Conservation (phyloP, 2,113 vertebrate species). For the Rhagologus leucostigma region DNA sequence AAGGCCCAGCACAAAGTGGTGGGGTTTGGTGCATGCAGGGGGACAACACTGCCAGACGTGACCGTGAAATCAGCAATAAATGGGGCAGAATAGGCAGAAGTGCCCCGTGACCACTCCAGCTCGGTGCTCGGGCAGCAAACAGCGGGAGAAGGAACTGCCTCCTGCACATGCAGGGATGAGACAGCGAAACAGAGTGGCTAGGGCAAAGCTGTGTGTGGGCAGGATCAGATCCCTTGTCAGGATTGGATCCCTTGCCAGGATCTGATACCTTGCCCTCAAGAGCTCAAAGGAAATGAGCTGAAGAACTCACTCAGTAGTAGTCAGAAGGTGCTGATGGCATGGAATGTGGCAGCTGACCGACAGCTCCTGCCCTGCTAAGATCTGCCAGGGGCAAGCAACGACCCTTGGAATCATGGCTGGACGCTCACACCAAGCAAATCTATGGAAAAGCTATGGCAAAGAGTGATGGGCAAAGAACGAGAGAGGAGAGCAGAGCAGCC, state of each 20-base stretch:
- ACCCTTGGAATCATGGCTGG: neutral
- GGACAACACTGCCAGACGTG: neutral
- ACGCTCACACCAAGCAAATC: neutral
- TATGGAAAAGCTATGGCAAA: neutral
- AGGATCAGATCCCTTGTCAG: neutral
- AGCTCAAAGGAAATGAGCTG: neutral
- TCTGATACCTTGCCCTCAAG: neutral
- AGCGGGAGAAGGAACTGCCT: neutral
- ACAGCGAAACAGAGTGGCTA: neutral
- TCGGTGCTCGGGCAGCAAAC: neutral
- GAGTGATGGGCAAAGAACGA: neutral
- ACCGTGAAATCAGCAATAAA: neutral
- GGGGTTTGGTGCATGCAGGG: neutral
- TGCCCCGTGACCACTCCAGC: rapidly evolving
- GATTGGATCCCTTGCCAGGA: neutral
- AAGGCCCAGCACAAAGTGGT: neutral
- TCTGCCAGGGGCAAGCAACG: neutral
- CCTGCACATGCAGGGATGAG: neutral
- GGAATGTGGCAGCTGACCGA: neutral
- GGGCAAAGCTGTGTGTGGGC: neutral
- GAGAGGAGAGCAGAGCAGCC: neutral
- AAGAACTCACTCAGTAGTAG: neutral
- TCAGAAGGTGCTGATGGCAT: neutral
- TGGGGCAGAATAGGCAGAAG: neutral
- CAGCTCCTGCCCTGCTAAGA: neutral